Conservation (phyloP, 2,888 invertebrate species). For the Pasiphila rectangulata region DNA sequence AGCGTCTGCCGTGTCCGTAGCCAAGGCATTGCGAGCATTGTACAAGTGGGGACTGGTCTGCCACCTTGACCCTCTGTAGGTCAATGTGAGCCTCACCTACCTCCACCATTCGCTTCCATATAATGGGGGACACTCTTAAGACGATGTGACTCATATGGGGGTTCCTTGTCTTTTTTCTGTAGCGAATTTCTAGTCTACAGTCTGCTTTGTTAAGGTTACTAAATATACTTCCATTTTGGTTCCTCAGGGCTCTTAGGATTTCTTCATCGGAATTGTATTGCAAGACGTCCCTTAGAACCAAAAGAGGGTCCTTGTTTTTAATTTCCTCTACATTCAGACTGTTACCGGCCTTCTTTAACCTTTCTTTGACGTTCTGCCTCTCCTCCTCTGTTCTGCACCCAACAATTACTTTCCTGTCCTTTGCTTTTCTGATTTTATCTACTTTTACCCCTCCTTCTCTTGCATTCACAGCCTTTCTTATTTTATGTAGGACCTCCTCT, state of each 20-base stretch:
- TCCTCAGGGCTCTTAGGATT: background rate
- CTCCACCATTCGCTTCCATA: background rate
- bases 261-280: background rate
- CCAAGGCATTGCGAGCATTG: background rate
- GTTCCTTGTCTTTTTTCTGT: background rate
- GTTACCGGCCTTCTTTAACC: background rate
- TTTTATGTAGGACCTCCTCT: constrained; percentile 11
- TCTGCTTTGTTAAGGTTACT: background rate
- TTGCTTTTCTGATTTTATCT: constrained; percentile 21
- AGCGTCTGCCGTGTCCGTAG: no score
- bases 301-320: constrained; percentile 24
- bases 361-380: constrained; percentile 10
- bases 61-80: background rate
- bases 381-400: constrained; percentile 17
- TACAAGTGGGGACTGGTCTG: background rate
- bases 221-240: background rate
- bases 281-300: constrained; percentile 20
- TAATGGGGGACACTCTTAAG: background rate
- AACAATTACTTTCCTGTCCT: constrained; percentile 18
- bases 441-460: constrained; percentile 15
- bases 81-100: background rate
- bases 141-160: background rate
- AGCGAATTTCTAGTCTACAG: background rate
- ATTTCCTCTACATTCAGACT: constrained; percentile 18
- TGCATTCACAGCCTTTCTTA: constrained; percentile 17